Conservation (phyloP, 2,888 invertebrate species). For the Oxystoma pomonae region DNA sequence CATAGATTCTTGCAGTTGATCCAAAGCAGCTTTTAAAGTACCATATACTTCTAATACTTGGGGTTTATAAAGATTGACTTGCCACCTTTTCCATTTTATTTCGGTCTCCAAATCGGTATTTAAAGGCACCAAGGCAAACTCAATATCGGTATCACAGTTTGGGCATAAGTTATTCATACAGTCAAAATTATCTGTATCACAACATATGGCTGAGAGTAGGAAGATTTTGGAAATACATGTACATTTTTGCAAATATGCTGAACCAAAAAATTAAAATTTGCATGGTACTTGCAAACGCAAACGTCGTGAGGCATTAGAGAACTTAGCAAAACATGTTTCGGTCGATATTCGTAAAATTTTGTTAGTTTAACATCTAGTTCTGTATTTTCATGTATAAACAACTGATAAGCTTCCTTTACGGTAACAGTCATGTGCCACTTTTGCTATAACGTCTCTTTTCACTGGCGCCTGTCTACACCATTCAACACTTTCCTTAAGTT, state of each 20-base stretch:
- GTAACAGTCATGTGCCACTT: slow-evolving; percentile 4
- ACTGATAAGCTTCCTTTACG: neutral
- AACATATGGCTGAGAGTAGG: neutral
- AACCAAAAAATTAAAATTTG: slow-evolving; percentile 5
- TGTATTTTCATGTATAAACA: slow-evolving; percentile 8
- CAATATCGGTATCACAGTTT: neutral
- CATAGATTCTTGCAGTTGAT: neutral
- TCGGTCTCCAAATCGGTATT: neutral
- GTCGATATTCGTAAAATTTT: slow-evolving; percentile 8
- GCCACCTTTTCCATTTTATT: slow-evolving; percentile 4
- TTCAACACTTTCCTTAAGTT: slow-evolving; percentile 1
- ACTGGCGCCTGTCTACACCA: slow-evolving; percentile 7
- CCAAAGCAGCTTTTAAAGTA: slow-evolving; percentile 2
- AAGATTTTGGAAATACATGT: neutral
- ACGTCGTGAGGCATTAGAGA: neutral
- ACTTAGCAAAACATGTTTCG: slow-evolving; percentile 5
- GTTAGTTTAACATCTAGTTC: slow-evolving; percentile 1
- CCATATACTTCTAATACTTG: slow-evolving; percentile 2
- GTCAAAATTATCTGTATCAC: neutral
- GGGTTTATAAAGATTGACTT: neutral
- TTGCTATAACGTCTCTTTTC: slow-evolving; percentile 4
- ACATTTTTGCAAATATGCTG: neutral
- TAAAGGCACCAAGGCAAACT: neutral
- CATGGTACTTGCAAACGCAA: neutral
- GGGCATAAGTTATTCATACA: slow-evolving; percentile 4